Base-by-base conservation (phyloP, 2,113 vertebrate species). In the Platichthys flesus region DNA sequence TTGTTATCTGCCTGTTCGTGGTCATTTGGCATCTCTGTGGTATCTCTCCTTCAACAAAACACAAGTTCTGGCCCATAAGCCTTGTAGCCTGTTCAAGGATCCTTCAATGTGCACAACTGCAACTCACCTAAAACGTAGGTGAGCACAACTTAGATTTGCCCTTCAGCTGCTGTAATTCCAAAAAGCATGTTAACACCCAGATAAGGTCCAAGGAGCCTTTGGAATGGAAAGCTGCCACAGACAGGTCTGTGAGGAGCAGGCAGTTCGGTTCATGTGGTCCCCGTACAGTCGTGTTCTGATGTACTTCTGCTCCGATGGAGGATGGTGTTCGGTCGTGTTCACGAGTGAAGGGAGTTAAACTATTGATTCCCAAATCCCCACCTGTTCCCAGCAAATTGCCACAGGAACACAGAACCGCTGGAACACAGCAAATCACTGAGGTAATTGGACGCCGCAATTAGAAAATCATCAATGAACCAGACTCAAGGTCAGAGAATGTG, bases 401-500 rank as follows among this genome's bases (percentile, higher is more conserved):
- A 13, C 8, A 16, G 52, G 15, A 20, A 21, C 21, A 18, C 21
- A 10, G 45, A 4, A 47, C 18, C 2, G 42, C 40, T 24, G 37
- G 35, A 35, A 31, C 54, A 60, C 18, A 42, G 28, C 49, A 28
- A 64, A 56, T 56, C 64, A 60, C 9, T 26, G 14, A 49, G 37
- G 14, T 57, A 35, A 60, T 74, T 55, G 66, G n/a, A 59, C 6
- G n/a, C 18, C 7, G 16, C 45, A 40, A 60, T 82, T 49, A 66
- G 5, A 71, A 49, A 75, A 45, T 26, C 54, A 67, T 72, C 35
- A 56, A 28, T 76, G 35, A 37, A n/a, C 4, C n/a, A 2, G 0
- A 37, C 24, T 45, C 2, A 1, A 71, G 55, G 15, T 60, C 16
- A 40, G n/a, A 8, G 16, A 5, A 56, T 21, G 7, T 64, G 4